phyloP scores from a whole-genome alignment of 2,888 invertebrate genomes.

The Pristionchus fissidentatus region DNA sequence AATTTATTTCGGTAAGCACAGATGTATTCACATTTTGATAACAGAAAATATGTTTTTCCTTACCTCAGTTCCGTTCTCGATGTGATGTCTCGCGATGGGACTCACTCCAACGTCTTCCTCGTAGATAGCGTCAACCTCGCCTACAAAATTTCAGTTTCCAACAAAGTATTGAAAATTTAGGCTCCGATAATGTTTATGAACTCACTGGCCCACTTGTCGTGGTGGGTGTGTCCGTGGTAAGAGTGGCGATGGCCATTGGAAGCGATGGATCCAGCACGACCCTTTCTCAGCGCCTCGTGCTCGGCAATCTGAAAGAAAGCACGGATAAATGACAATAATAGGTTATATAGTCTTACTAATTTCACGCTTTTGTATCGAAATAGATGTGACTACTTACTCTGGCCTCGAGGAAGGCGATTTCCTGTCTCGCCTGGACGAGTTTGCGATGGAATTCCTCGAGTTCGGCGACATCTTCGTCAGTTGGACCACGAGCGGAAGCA shows the following conservation, averaged over 20 bases:
- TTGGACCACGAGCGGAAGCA: constrained; percentile 5
- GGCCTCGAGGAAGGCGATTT: constrained; percentile 39
- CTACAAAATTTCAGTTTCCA: neutral
- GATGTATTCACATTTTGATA: neutral
- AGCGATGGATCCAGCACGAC: neutral
- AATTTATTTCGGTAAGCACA: neutral
- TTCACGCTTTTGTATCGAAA: neutral
- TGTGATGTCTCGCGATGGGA: constrained; percentile 55
- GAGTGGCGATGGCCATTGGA: constrained; percentile 24
- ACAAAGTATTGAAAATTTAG: neutral
- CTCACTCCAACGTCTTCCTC: constrained; percentile 61
- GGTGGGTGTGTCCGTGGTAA: constrained; percentile 19
- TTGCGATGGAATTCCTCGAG: constrained; percentile 9
- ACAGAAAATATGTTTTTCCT: neutral
- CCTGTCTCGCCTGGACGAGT: constrained; percentile 30
- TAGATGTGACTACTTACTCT: neutral
- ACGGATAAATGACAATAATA: neutral
- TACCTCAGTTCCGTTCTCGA: constrained; percentile 59
- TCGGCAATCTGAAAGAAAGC: constrained; percentile 17
- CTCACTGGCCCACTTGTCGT: constrained; percentile 43
- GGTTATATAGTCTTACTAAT: neutral
- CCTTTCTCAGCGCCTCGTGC: constrained; percentile 2
- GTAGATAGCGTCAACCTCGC: constrained; percentile 48
- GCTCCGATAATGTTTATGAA: too few species aligned
- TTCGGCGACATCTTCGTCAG: constrained; percentile 14